Evolutionary conservation across 2,888 invertebrate genomes (phyloP).

Genomic region (Toxonevra muliebris): DNA sequence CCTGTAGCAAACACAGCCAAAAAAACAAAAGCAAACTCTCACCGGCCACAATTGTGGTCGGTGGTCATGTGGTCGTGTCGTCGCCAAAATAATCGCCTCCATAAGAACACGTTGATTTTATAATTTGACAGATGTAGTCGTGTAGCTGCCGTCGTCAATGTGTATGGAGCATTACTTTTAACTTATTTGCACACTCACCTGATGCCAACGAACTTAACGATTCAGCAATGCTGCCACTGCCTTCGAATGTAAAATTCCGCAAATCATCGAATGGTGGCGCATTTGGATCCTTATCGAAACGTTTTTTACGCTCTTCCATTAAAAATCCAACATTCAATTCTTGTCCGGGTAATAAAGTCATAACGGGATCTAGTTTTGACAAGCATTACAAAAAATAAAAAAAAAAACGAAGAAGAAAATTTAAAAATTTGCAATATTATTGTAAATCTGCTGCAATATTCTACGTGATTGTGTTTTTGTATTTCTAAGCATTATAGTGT

Average conservation of each 20-base stretch:
- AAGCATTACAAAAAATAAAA: constrained; percentile 18
- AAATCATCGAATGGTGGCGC: constrained; percentile 99
- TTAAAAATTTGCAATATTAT: not conserved
- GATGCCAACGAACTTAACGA: constrained; percentile 95
- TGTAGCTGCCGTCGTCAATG: no score
- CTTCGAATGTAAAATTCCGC: constrained; percentile 98
- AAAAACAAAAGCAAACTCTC: constrained; percentile 20
- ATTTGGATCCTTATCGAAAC: constrained; percentile 95
- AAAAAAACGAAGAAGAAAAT: constrained; percentile 10
- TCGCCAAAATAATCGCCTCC: no score
- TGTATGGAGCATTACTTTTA: no score
- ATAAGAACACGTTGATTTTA: no score
- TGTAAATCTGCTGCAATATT: constrained; percentile 3
- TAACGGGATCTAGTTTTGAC: constrained; percentile 70
- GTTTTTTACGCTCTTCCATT: constrained; percentile 94
- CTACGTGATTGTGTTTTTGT: constrained; percentile 18
- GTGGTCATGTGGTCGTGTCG: no score
- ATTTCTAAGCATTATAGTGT: not conserved
- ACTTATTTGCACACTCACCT: constrained; percentile 68
- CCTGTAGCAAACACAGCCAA: no score
- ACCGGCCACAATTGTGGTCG: no score
- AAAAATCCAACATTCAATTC: constrained; percentile 95
- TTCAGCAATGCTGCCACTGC: constrained; percentile 96
- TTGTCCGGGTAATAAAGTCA: constrained; percentile 67
- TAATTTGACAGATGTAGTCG: no score